Conservation (phyloP, 2,797 vertebrate genomes). For the Gallinago stenura region DNA sequence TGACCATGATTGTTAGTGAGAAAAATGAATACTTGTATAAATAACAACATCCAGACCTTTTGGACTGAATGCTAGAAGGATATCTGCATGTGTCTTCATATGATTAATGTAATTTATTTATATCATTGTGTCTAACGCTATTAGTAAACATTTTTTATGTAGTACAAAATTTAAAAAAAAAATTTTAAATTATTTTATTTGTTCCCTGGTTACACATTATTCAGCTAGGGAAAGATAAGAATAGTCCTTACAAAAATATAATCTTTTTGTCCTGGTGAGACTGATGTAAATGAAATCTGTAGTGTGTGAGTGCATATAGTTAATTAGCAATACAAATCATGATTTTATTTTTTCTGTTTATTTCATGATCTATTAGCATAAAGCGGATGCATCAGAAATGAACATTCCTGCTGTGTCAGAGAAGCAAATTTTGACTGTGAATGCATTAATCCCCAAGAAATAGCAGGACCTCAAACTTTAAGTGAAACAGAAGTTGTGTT, state of each 20-base stretch:
- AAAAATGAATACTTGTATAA: not conserved
- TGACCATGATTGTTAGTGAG: not conserved
- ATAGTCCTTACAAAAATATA: not conserved
- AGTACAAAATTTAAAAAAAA: not conserved
- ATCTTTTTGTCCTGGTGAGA: not conserved
- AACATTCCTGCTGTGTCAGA: not conserved
- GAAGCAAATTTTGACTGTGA: not conserved
- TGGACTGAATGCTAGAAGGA: not conserved
- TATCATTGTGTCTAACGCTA: not conserved
- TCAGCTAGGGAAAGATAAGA: not conserved
- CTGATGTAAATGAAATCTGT: not conserved
- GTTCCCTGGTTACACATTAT: not conserved
- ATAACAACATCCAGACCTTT: not conserved
- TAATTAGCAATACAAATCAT: not conserved
- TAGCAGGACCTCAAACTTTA: not conserved
- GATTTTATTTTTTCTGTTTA: not conserved
- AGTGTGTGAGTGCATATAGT: not conserved
- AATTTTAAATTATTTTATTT: not conserved
- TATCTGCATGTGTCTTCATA: not conserved
- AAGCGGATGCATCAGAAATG: not conserved
- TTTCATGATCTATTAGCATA: not conserved
- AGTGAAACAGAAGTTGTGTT: not conserved
- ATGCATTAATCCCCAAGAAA: not conserved
- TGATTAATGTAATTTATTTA: not conserved
- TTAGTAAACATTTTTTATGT: not conserved